These are phyloP conservation scores for Elanoides forficatus DNA, from an alignment of 2,113 vertebrate species.

Conservation along the genomic window DNA sequence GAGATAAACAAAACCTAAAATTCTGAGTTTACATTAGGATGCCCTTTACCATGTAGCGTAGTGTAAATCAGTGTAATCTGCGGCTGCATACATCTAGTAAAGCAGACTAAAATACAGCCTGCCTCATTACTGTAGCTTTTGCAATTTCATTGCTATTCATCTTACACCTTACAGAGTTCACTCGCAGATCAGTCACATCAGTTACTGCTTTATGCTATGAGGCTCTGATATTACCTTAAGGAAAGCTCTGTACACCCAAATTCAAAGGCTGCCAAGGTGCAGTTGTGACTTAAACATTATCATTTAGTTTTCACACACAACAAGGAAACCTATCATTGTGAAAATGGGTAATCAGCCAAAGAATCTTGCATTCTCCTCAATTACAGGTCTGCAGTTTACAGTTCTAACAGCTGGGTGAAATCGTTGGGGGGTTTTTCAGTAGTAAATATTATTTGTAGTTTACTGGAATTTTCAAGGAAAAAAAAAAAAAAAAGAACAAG, in stretches of 20 bases:
- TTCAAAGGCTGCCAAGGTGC: constrained; percentile 46
- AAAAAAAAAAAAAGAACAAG: background rate
- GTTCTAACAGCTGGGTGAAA: background rate
- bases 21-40: background rate
- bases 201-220: background rate
- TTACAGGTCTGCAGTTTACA: background rate
- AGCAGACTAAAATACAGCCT: background rate
- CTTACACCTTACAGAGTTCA: background rate
- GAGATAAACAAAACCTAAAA: background rate
- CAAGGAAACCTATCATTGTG: constrained; percentile 10
- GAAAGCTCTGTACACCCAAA: constrained; percentile 16
- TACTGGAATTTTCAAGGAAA: background rate
- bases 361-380: background rate
- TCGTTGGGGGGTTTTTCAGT: background rate
- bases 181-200: background rate
- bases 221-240: background rate
- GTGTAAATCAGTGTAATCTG: background rate
- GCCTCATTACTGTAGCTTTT: background rate
- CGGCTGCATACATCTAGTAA: background rate
- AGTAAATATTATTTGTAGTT: background rate
- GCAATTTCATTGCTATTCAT: constrained; percentile 1
- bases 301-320: background rate
- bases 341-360: constrained; percentile 49
- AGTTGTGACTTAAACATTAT: constrained; percentile 29
- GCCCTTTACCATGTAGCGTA: background rate